A percentile compares a stretch with the other conserved stretches of the same genome.
Conservation (phyloP, 37 sponge, comb jelly and placozoan species). For the Aplysina aerophoba region DNA sequence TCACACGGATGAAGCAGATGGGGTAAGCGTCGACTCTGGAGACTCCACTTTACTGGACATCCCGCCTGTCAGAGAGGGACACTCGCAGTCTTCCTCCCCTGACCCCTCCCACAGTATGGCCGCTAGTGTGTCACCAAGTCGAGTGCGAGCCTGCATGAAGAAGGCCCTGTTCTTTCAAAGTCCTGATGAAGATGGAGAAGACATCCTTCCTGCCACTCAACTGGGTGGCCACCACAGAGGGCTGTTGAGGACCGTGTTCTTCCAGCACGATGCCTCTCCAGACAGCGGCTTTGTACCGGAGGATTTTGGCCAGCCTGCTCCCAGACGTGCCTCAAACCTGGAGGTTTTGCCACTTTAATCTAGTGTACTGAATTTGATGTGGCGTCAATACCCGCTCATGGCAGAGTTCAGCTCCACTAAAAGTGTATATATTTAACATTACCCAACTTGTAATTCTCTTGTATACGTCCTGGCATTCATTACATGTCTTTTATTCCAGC, state of each 20-base stretch:
- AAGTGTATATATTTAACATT: too few relatives aligned
- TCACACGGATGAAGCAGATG: constrained; percentile 28
- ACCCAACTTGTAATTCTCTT: too few relatives aligned
- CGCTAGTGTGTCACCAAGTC: background rate
- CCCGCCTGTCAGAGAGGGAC: background rate
- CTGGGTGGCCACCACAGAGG: background rate
- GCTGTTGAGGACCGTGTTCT: constrained; percentile 6
- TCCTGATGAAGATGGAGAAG: background rate
- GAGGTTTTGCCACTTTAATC: background rate
- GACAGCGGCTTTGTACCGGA: constrained; percentile 31
- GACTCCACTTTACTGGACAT: constrained; percentile 21
- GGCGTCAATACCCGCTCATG: too few relatives aligned
- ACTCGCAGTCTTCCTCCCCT: background rate
- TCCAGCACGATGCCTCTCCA: constrained; percentile 19
- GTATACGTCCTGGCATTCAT: too few relatives aligned
- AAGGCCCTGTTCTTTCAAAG: background rate
- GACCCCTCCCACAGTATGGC: background rate
- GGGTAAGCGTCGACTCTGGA: background rate
- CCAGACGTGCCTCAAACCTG: background rate
- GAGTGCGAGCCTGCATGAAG: constrained; percentile 24
- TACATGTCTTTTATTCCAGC: too few relatives aligned
- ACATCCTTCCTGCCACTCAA: background rate
- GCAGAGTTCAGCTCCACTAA: too few relatives aligned
- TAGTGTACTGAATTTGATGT: too few relatives aligned
- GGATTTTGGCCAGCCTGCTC: background rate